A percentile compares a stretch with the other conserved stretches of the same genome.
Conservation (phyloP, 2,113 vertebrate species). For the Pachyramphus minor region DNA sequence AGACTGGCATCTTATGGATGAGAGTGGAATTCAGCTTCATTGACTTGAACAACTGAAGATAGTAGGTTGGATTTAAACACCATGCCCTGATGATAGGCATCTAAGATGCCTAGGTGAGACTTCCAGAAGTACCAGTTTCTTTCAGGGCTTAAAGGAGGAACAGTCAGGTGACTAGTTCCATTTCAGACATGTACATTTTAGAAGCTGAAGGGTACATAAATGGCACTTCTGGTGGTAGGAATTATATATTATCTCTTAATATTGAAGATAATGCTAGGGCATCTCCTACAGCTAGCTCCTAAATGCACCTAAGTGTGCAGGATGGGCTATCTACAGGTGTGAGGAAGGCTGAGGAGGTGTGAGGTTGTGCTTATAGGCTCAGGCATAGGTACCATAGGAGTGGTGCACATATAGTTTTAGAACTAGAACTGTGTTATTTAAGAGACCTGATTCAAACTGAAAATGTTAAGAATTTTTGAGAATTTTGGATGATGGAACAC, state of each 20-base stretch:
- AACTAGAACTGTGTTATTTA: background rate
- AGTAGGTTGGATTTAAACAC: background rate
- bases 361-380: background rate
- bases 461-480: background rate
- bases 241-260: background rate
- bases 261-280: background rate
- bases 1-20: background rate
- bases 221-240: background rate
- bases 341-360: background rate
- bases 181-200: background rate
- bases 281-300: background rate
- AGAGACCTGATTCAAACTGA: background rate
- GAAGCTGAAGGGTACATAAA: background rate
- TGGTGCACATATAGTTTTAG: fast-evolving
- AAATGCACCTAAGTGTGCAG: background rate
- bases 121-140: background rate
- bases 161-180: background rate
- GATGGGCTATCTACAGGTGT: background rate
- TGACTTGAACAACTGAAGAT: background rate
- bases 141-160: background rate
- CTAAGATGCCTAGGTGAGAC: background rate
- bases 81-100: background rate
- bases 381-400: background rate
- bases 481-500: background rate
- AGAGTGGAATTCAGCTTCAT: background rate